Base-by-base conservation (phyloP, 2,113 vertebrate genomes). In the Ptyas mucosa region DNA sequence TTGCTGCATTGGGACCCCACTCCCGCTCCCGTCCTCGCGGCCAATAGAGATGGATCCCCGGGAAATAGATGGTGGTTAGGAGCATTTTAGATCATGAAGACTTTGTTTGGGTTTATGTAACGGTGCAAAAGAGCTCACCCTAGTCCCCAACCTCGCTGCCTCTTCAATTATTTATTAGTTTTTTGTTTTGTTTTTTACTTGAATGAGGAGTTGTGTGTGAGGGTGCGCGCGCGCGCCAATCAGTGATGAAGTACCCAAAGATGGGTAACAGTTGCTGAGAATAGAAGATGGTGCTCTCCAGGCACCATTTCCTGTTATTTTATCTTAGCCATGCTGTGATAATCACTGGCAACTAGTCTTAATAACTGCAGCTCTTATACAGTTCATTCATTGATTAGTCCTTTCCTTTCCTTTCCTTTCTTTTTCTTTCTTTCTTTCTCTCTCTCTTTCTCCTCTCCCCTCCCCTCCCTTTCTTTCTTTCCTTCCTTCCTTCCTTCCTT, bases 401-500 rank as follows among this genome's bases (percentile, higher is more conserved):
- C 43, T 46, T 53, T 15, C 4, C 20, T 20, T 3, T 23, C 10
- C 12, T 12, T 3, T 8, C 21, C 21, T 4, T 2, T 20, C 2
- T 24, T 12, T 10, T 12, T 10, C 20, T 23, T 18, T 43, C 11
- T 20, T 2, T 9, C 11, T 12, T 24, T 21, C 2, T 15, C 0
- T 55, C 20, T 55, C 5, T 9, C 26, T 64, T 11, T 23, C 55
- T 6, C 53, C 14, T 15, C 3, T 54, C 3, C 12, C 23, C 21
- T 3, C 18, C 53, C 5, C 20, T 21, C 0, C 4, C 11, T 15
- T 51, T 11, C 21, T 11, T 39, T 46, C 11, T 6, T 20, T 55
- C 18, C 4, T 54, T 20, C 15, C 5, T 54, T 55, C 12, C 0
- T 1, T 54, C 4, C 1, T 1, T 20, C 53, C 2, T 18, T 5